Percentiles rank a stretch among this genome's conserved stretches.
These are phyloP conservation scores for Xerus inauris DNA, from an alignment of 2,113 vertebrate species.

Conservation along the genomic window DNA sequence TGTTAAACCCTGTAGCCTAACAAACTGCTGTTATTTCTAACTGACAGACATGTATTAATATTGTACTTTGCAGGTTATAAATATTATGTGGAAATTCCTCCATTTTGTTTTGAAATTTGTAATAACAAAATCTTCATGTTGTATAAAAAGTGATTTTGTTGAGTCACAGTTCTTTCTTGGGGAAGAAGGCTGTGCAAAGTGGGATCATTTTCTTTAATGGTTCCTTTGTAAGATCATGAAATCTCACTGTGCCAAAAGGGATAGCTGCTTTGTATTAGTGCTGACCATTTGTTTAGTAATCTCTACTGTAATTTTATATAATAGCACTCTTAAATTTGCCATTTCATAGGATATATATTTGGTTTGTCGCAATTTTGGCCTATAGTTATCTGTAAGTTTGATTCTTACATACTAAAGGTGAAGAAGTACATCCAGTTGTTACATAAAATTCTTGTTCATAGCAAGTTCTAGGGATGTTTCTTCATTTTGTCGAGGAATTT, in stretches of 20 bases:
- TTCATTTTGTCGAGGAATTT: conserved; percentile 46
- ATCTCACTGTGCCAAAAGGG: not conserved
- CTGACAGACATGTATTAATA: conserved; percentile 95
- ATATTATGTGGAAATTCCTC: conserved; percentile 91
- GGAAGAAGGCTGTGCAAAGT: not conserved
- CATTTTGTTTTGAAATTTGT: conserved; percentile 88
- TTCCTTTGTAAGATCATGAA: not conserved
- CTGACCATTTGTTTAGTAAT: not conserved
- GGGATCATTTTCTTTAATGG: not conserved
- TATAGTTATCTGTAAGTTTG: not conserved
- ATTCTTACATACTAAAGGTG: conserved; percentile 30
- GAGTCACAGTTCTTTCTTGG: conserved; percentile 78
- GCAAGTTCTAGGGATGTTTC: not conserved
- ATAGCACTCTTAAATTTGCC: not conserved
- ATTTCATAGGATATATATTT: not conserved
- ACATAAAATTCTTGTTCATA: conserved; percentile 26
- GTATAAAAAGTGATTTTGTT: conserved; percentile 82
- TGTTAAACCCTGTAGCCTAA: conserved; percentile 90
- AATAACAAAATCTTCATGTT: conserved; percentile 85
- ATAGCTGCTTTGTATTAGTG: not conserved
- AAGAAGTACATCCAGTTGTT: not conserved
- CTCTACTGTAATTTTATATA: not conserved
- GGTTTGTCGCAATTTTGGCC: conserved; percentile 1
- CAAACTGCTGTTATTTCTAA: conserved; percentile 93
- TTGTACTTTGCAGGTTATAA: conserved; percentile 94